Conservation (phyloP, 2,888 invertebrate genomes). For the Phaonia tiefii region DNA sequence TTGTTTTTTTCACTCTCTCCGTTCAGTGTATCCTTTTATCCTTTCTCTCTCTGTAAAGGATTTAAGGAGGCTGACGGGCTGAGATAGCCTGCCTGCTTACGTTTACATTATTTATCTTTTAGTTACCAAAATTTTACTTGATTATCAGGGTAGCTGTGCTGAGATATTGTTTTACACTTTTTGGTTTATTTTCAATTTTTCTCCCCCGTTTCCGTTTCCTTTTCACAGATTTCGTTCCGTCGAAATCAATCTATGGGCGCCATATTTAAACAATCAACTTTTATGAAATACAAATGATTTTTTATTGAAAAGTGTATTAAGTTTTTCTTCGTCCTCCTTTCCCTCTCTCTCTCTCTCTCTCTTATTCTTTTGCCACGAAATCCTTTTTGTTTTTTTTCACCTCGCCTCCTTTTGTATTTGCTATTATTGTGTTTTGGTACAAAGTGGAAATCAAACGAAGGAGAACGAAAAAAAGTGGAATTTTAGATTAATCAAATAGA, state of each 20-base stretch:
- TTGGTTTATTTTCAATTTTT: constrained; percentile 11
- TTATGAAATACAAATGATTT: constrained; percentile 14
- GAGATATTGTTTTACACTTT: not conserved
- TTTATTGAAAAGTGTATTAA: constrained; percentile 17
- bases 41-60: no score
- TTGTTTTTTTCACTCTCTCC: not conserved
- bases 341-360: no score
- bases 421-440: not conserved
- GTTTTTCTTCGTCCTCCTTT: not conserved
- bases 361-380: constrained; percentile 5
- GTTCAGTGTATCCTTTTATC: not conserved
- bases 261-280: constrained; percentile 52
- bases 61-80: no score
- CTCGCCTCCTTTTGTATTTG: not conserved
- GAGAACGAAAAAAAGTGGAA: not conserved
- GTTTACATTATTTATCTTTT: not conserved
- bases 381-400: no score
- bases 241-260: constrained; percentile 50
- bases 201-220: not conserved
- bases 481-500: no score
- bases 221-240: constrained; percentile 8
- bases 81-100: not conserved
- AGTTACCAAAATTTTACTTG: not conserved
- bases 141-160: not conserved
- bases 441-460: not conserved